These are phyloP conservation scores for Ceyx melanurus DNA, from an alignment of 2,113 vertebrate species.

Conservation along the genomic window DNA sequence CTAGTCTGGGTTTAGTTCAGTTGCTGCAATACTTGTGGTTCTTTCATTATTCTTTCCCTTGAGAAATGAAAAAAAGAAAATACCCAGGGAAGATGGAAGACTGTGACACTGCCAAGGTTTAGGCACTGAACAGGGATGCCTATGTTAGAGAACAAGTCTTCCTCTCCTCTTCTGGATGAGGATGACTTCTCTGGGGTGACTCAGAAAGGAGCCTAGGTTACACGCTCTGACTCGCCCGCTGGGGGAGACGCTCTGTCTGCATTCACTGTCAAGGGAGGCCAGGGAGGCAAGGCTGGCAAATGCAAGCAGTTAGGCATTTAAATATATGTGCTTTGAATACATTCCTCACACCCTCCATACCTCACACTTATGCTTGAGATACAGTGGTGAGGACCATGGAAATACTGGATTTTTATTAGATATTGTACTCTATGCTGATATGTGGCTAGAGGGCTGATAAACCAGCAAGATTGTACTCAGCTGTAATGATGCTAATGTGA, in stretches of 20 bases:
- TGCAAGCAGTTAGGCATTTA: background rate
- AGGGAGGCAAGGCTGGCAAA: slow-evolving; percentile 24
- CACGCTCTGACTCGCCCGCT: background rate
- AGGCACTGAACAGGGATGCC: background rate
- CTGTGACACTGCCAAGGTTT: background rate
- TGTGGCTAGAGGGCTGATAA: background rate
- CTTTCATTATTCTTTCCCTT: background rate
- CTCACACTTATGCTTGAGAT: background rate
- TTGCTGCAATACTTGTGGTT: background rate
- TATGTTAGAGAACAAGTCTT: background rate
- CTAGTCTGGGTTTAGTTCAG: background rate
- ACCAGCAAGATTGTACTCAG: background rate
- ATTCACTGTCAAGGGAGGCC: background rate
- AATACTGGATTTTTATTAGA: background rate
- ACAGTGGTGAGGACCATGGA: background rate
- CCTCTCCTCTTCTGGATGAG: background rate
- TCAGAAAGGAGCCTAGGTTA: slow-evolving; percentile 10
- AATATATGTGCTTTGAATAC: background rate
- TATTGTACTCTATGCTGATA: background rate
- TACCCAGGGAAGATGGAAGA: background rate
- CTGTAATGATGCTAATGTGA: background rate
- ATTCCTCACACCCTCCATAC: background rate
- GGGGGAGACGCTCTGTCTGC: slow-evolving; percentile 44
- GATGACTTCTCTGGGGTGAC: slow-evolving; percentile 12
- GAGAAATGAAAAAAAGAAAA: slow-evolving; percentile 9